phyloP scores from a whole-genome alignment of 2,797 vertebrate species.

The Pseudopleuronectes americanus region DNA sequence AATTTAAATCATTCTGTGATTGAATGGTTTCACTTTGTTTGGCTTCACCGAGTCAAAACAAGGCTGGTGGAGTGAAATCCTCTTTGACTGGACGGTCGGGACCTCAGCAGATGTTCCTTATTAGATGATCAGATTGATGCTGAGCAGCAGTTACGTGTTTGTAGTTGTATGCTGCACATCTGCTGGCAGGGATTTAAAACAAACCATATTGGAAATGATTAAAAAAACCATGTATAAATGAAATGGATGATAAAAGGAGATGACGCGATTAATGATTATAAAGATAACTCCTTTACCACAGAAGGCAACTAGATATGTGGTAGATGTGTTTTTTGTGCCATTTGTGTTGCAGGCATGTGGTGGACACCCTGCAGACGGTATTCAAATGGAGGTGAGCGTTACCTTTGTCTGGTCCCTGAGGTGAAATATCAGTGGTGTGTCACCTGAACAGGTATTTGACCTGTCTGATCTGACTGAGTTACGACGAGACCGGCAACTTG shows the following conservation, averaged over 20 bases:
- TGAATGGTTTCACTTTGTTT: conserved; percentile 30
- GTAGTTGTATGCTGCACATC: conserved; percentile 6
- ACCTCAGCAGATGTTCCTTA: conserved; percentile 53
- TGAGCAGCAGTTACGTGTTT: conserved; percentile 15
- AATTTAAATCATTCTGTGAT: conserved; percentile 23
- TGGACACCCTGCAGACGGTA: neutral
- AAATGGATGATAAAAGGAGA: too few species aligned
- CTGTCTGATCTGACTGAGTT: conserved; percentile 68
- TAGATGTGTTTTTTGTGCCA: too few species aligned
- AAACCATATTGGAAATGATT: neutral
- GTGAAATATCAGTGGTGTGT: conserved; percentile 61
- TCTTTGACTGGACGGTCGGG: conserved; percentile 21
- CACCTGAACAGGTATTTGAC: conserved; percentile 79
- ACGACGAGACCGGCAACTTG: conserved; percentile 70
- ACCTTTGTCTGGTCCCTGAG: conserved; percentile 46
- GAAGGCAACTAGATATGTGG: too few species aligned
- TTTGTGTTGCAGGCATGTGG: too few species aligned
- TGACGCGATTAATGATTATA: too few species aligned
- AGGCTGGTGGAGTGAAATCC: conserved; percentile 23
- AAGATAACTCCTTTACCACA: too few species aligned
- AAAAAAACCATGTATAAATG: neutral
- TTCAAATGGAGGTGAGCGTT: conserved; percentile 26
- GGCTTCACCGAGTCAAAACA: conserved; percentile 24
- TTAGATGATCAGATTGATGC: conserved; percentile 37
- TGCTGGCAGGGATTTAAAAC: conserved; percentile 1